Percentiles rank a stretch among this genome's conserved stretches.
phyloP scores from a whole-genome alignment of 2,113 vertebrate genomes.

The Cairina moschata region DNA sequence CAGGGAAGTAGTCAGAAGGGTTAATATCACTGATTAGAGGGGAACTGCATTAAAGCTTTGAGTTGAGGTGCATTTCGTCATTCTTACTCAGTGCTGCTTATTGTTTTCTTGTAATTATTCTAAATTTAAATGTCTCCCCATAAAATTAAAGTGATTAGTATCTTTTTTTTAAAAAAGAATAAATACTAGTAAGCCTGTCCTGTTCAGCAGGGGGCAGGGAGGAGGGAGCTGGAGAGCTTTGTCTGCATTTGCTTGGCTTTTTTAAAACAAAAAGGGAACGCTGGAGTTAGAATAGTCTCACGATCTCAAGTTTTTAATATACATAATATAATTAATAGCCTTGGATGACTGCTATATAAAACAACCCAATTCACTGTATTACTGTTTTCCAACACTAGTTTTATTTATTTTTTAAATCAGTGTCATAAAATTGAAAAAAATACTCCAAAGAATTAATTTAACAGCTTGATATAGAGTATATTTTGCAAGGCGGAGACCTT shows the following conservation, averaged over 20 bases:
- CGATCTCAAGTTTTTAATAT: not conserved
- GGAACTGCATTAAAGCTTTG: constrained; percentile 35
- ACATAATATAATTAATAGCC: not conserved
- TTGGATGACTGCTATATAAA: not conserved
- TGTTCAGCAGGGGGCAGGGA: constrained; percentile 23
- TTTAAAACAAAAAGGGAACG: constrained; percentile 12
- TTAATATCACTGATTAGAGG: constrained; percentile 39
- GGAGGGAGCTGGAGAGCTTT: not conserved
- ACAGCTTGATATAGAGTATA: not conserved
- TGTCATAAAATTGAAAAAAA: not conserved
- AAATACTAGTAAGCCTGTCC: not conserved
- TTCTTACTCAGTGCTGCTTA: constrained; percentile 13
- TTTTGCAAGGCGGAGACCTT: not conserved
- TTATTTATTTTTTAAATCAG: not conserved
- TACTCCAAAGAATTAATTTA: not conserved
- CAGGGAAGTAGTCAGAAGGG: constrained; percentile 21
- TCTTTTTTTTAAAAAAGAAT: not conserved
- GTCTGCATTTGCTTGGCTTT: not conserved
- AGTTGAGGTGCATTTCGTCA: constrained; percentile 49
- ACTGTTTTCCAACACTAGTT: not conserved
- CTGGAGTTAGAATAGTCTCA: not conserved
- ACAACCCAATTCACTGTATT: not conserved
- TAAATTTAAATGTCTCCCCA: constrained; percentile 24
- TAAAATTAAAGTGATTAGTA: not conserved
- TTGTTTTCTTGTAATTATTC: constrained; percentile 53